Percentiles rank a stretch among this genome's conserved stretches.
phyloP scores from a whole-genome alignment of 1,140 invertebrate species.

The Paraescarpia echinospica region DNA sequence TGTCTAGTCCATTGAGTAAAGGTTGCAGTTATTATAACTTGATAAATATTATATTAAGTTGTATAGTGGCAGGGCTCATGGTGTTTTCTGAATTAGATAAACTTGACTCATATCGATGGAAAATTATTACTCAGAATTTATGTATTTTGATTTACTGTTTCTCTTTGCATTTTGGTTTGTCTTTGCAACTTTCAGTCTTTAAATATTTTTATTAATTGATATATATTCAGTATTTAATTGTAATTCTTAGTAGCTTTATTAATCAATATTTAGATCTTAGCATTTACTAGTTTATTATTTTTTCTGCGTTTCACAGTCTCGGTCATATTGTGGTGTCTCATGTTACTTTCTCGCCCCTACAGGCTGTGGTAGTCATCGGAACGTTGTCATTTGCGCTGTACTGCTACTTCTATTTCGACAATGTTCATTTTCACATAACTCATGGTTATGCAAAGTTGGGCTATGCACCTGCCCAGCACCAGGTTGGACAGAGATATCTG shows the following conservation, averaged over 20 bases:
- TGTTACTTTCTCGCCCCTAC: background rate
- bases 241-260: too few relatives aligned
- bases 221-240: too few relatives aligned
- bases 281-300: too few relatives aligned
- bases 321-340: background rate
- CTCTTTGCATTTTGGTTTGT: too few relatives aligned
- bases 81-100: background rate
- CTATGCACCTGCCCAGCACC: slow-evolving; percentile 62
- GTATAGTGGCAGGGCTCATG: too few relatives aligned
- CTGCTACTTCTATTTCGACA: slow-evolving; percentile 62
- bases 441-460: slow-evolving; percentile 63
- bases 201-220: too few relatives aligned
- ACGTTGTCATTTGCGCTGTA: slow-evolving; percentile 53
- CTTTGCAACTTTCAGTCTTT: too few relatives aligned
- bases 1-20: background rate
- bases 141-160: too few relatives aligned
- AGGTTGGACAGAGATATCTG: slow-evolving; percentile 62
- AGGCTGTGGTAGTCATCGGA: slow-evolving; percentile 49
- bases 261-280: too few relatives aligned
- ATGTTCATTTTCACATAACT: slow-evolving; percentile 62
- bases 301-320: too few relatives aligned
- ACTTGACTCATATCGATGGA: background rate
- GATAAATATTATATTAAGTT: background rate
- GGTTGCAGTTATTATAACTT: background rate
- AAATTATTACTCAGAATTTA: too few relatives aligned